phyloP scores from a whole-genome alignment of 2,113 vertebrate species.

The Cryptotis parvus region DNA sequence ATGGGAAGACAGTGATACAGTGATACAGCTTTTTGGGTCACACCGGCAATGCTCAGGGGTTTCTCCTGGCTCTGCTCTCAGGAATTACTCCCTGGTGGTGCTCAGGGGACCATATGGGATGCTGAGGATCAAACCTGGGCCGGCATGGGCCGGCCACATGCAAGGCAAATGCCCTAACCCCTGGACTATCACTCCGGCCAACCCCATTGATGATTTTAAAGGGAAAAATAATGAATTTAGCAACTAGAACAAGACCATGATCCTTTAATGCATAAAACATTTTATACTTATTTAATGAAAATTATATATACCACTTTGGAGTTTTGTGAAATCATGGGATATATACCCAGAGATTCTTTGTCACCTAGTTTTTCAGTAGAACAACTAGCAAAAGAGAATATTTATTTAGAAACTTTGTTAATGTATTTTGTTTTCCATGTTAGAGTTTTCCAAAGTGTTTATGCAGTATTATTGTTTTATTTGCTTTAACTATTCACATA shows the following conservation, averaged over 20 bases:
- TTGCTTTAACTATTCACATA: not conserved
- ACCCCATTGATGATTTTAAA: not conserved
- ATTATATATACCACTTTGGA: not conserved
- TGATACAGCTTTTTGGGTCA: too few relatives aligned
- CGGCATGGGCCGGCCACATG: too few relatives aligned
- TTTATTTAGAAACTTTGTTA: conserved; percentile 36
- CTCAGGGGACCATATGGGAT: too few relatives aligned
- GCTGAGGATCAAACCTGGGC: too few relatives aligned
- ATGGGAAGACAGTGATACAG: too few relatives aligned
- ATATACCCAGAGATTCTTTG: not conserved
- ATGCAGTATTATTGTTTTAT: not conserved
- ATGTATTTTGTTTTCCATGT: conserved; percentile 32
- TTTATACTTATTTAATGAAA: not conserved
- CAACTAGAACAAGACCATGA: not conserved
- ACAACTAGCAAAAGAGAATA: not conserved
- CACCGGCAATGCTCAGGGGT: too few relatives aligned
- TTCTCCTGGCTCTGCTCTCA: too few relatives aligned
- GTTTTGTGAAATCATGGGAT: conserved; percentile 8
- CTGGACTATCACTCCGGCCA: too few relatives aligned
- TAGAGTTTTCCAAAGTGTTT: conserved; percentile 31
- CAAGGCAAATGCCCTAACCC: too few relatives aligned
- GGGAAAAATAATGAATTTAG: not conserved
- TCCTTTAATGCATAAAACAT: not conserved
- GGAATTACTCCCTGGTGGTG: too few relatives aligned
- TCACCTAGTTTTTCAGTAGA: conserved; percentile 37